phyloP scores from a whole-genome alignment of 2,888 invertebrate genomes.

The Sphecodes monilicornis region DNA sequence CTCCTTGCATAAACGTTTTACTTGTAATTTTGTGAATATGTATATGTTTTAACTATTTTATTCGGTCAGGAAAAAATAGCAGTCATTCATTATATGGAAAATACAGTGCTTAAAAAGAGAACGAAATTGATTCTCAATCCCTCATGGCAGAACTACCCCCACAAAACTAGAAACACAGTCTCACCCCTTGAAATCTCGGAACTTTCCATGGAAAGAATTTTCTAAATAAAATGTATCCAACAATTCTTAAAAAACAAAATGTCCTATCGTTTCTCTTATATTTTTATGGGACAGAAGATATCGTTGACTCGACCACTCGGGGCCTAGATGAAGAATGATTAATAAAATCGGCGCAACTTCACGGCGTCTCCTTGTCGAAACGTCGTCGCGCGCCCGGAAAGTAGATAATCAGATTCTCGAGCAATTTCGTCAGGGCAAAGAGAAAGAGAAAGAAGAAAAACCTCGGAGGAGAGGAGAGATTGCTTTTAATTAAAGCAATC shows the following conservation, averaged over 20 bases:
- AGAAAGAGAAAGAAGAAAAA: background rate
- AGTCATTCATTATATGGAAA: no score
- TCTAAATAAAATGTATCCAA: no score
- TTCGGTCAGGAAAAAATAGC: no score
- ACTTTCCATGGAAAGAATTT: no score
- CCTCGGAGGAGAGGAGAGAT: slow-evolving; percentile 37
- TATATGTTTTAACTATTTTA: no score
- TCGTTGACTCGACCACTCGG: background rate
- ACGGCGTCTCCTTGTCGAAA: background rate
- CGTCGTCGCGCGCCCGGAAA: background rate
- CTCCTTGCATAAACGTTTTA: background rate
- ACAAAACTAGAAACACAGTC: no score
- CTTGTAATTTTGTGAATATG: no score
- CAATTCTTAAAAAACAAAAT: no score
- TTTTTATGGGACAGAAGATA: background rate
- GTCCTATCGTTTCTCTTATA: background rate
- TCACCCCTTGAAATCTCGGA: no score
- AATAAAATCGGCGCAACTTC: background rate
- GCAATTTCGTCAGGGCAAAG: slow-evolving; percentile 33
- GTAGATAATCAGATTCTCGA: slow-evolving; percentile 39
- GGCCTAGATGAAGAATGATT: background rate
- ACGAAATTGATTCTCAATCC: no score
- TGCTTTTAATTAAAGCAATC: slow-evolving; percentile 80
- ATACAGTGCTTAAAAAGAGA: no score
- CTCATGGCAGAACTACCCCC: no score